These are phyloP conservation scores for Melinopterus prodromus DNA, from an alignment of 2,888 invertebrate genomes.

Conservation along the genomic window DNA sequence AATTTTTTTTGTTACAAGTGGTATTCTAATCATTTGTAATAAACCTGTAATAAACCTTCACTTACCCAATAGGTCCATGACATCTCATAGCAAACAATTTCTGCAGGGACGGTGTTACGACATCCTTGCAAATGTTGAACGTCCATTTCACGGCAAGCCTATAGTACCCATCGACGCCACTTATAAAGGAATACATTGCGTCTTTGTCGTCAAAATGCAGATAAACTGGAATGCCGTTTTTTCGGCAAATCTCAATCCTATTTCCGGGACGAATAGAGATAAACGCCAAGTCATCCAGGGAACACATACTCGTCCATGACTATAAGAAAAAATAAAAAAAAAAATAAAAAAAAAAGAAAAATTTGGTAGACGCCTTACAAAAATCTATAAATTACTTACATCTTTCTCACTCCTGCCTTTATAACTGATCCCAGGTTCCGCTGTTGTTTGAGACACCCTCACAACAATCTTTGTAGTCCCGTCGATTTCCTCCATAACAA, in stretches of 20 bases:
- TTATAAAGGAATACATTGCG: slow-evolving; percentile 80
- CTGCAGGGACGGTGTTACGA: slow-evolving; percentile 80
- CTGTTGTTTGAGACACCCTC: slow-evolving; percentile 70
- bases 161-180: slow-evolving; percentile 87
- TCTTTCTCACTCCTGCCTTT: slow-evolving; percentile 69
- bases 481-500: slow-evolving; percentile 73
- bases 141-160: slow-evolving; percentile 89
- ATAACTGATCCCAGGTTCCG: slow-evolving; percentile 73
- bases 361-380: too few relatives aligned
- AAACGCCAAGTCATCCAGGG: slow-evolving; percentile 85
- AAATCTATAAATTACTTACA: slow-evolving; percentile 56
- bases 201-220: slow-evolving; percentile 74
- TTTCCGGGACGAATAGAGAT: slow-evolving; percentile 77
- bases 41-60: slow-evolving; percentile 9
- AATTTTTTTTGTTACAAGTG: slow-evolving; percentile 13
- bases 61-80: slow-evolving; percentile 91
- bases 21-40: neutral
- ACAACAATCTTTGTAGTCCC: slow-evolving; percentile 73
- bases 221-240: slow-evolving; percentile 80
- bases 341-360: too few relatives aligned
- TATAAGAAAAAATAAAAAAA: slow-evolving; percentile 53
- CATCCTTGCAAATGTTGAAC: slow-evolving; percentile 85
- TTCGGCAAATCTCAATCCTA: slow-evolving; percentile 78
- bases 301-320: slow-evolving; percentile 76
- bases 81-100: slow-evolving; percentile 78